Conservation (phyloP, 1,140 invertebrate genomes). For the Eumaeus atala region DNA sequence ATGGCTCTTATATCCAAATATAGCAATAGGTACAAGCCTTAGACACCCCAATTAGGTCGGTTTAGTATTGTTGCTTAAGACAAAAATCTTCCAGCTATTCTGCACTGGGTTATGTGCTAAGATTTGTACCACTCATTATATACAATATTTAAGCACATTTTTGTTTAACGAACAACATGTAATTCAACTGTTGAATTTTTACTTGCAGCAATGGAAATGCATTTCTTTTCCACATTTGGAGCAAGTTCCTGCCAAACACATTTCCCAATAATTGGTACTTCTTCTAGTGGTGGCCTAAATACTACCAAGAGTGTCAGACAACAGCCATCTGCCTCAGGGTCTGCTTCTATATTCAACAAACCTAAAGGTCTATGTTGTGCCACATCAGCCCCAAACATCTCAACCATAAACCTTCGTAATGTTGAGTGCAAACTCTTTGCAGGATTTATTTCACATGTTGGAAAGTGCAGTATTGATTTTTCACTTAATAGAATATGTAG, state of each 20-base stretch:
- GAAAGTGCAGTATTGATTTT: conserved; percentile 86
- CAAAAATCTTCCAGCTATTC: too few species aligned
- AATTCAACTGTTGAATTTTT: conserved; percentile 86
- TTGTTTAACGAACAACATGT: conserved; percentile 83
- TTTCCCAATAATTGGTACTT: conserved; percentile 88
- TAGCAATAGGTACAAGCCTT: not conserved
- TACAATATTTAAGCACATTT: too few species aligned
- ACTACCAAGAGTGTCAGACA: conserved; percentile 90
- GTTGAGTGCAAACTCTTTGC: conserved; percentile 89
- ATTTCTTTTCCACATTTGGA: conserved; percentile 79
- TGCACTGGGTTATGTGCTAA: too few species aligned
- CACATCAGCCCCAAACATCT: conserved; percentile 91
- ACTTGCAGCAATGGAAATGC: conserved; percentile 79
- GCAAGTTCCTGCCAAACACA: conserved; percentile 91
- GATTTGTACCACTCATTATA: too few species aligned
- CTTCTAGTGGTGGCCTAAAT: conserved; percentile 88
- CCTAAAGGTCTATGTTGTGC: conserved; percentile 90
- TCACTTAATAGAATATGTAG: conserved; percentile 90
- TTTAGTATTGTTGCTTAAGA: too few species aligned
- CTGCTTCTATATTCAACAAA: conserved; percentile 79
- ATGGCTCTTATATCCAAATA: not conserved
- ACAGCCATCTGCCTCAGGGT: conserved; percentile 82
- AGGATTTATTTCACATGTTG: conserved; percentile 91
- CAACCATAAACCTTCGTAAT: conserved; percentile 91
- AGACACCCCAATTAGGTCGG: too few species aligned